Evolutionary conservation across 2,797 vertebrate genomes (phyloP).

Genomic region (Carapus acus): DNA sequence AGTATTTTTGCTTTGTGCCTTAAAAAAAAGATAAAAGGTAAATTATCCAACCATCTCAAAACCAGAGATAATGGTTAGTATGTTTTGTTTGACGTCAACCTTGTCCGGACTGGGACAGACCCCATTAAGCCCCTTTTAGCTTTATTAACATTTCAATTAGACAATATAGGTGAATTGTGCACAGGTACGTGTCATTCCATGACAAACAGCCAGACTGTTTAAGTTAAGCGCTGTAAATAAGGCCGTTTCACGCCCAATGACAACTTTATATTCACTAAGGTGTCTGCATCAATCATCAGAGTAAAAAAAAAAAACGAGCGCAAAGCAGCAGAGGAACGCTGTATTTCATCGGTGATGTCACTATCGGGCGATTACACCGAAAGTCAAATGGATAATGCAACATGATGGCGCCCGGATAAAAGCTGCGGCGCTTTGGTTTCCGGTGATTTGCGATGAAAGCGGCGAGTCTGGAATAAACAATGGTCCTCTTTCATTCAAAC

Average conservation of each 20-base stretch:
- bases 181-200: conserved; percentile 29
- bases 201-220: conserved; percentile 46
- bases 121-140: not conserved
- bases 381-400: conserved; percentile 60
- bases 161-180: conserved; percentile 19
- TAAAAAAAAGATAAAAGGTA: not conserved
- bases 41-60: not conserved
- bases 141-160: conserved; percentile 21
- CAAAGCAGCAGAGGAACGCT: conserved; percentile 44
- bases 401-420: conserved; percentile 42
- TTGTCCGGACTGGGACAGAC: not conserved
- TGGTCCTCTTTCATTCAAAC: conserved; percentile 39
- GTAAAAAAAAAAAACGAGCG: conserved; percentile 54
- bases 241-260: conserved; percentile 44
- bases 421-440: conserved; percentile 41
- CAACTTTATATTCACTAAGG: conserved; percentile 62
- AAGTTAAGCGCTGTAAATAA: conserved; percentile 36
- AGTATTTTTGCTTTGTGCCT: conserved; percentile 8
- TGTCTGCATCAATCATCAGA: conserved; percentile 51
- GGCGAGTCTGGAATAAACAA: conserved; percentile 44
- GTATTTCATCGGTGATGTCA: conserved; percentile 46
- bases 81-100: conserved; percentile 1
- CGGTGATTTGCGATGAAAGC: conserved; percentile 48
- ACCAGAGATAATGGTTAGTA: conserved; percentile 11
- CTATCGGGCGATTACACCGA: conserved; percentile 47